phyloP scores from a whole-genome alignment of 2,113 vertebrate species.

The Prinia subflava region DNA sequence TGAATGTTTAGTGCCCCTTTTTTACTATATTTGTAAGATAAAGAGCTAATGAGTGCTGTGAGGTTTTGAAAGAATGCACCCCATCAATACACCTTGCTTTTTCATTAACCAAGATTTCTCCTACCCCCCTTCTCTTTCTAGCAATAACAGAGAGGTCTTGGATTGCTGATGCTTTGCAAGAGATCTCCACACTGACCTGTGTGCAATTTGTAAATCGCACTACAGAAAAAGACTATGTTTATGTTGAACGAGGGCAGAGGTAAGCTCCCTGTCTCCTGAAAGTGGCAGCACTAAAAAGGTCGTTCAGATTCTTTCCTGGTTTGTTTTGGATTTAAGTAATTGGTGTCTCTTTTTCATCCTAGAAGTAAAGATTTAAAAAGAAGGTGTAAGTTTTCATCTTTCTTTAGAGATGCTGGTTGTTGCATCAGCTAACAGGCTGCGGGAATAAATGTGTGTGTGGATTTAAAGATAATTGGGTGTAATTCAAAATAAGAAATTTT shows the following conservation, averaged over 20 bases:
- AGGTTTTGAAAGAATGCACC: background rate
- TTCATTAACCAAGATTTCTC: background rate
- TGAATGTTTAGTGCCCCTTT: background rate
- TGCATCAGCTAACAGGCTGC: background rate
- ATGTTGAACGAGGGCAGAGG: slow-evolving; percentile 81
- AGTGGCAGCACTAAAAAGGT: background rate
- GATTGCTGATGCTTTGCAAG: slow-evolving; percentile 73
- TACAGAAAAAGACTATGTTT: slow-evolving; percentile 80
- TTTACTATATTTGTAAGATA: background rate
- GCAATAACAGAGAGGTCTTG: slow-evolving; percentile 38
- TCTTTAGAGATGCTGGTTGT: background rate
- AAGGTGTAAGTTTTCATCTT: background rate
- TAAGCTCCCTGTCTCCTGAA: slow-evolving; percentile 37
- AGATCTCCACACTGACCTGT: slow-evolving; percentile 79
- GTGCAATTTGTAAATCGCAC: slow-evolving; percentile 80
- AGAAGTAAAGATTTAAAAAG: background rate
- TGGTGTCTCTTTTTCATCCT: background rate
- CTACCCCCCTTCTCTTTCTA: background rate
- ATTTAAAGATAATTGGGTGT: background rate
- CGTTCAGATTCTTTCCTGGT: background rate
- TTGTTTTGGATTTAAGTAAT: background rate
- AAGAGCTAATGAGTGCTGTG: background rate
- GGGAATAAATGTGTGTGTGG: background rate
- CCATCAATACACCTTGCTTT: background rate
- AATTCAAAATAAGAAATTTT: background rate